Conservation (phyloP, 2,888 invertebrate species). For the Silvanus unidentatus region DNA sequence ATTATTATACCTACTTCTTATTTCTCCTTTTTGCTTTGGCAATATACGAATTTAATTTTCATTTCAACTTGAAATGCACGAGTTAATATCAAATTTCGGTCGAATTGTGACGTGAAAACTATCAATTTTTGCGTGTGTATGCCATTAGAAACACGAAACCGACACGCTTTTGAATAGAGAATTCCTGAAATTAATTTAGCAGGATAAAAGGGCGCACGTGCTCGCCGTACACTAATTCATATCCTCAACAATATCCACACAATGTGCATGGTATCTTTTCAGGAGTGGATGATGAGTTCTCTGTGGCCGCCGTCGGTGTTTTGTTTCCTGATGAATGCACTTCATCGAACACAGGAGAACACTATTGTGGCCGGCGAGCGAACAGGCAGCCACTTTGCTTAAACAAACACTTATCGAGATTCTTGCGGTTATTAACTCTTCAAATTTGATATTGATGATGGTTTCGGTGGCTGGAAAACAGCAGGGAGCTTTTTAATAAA, state of each 20-base stretch:
- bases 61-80: too few species aligned
- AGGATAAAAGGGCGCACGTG: conserved; percentile 29
- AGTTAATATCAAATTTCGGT: too few species aligned
- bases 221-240: conserved; percentile 20
- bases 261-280: not conserved
- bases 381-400: conserved; percentile 23
- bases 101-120: too few species aligned
- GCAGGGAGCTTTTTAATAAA: conserved; percentile 14
- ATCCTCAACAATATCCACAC: conserved; percentile 15
- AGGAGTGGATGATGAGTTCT: not conserved
- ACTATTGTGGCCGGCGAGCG: conserved; percentile 19
- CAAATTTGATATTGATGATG: conserved; percentile 18
- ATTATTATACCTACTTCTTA: too few species aligned
- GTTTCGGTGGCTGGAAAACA: conserved; percentile 12
- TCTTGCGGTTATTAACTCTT: conserved; percentile 34
- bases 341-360: conserved; percentile 17
- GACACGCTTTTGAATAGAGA: conserved; percentile 15
- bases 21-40: too few species aligned
- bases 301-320: conserved; percentile 17
- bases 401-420: conserved; percentile 31
- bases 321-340: conserved; percentile 21
- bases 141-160: conserved; percentile 14
- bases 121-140: too few species aligned
- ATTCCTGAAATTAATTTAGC: conserved; percentile 35
- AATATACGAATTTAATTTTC: too few species aligned